phyloP scores from a whole-genome alignment of 2,113 vertebrate species.

The Stigmatopora argus region DNA sequence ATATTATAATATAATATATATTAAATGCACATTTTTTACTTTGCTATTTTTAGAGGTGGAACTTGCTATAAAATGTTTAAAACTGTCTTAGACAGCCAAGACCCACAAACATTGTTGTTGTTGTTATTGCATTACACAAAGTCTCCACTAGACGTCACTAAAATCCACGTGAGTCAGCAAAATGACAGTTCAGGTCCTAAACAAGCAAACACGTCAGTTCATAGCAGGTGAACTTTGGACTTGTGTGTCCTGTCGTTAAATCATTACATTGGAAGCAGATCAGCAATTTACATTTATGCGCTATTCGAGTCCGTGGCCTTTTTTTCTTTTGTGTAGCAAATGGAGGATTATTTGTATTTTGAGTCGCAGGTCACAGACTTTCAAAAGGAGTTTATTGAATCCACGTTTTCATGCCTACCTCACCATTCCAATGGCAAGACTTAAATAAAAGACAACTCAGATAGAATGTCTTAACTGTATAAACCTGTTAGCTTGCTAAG shows the following conservation, averaged over 20 bases:
- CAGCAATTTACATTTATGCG: conserved; percentile 25
- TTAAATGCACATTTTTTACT: too few species aligned
- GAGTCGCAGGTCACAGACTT: background rate
- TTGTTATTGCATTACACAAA: conserved; percentile 13
- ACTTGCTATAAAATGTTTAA: too few species aligned
- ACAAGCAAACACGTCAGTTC: conserved; percentile 14
- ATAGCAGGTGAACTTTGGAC: conserved; percentile 57
- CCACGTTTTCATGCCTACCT: conserved; percentile 14
- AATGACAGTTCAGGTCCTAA: conserved; percentile 17
- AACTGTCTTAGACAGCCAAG: background rate
- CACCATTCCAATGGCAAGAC: conserved; percentile 21
- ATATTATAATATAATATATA: too few species aligned
- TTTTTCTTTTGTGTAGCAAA: conserved; percentile 20
- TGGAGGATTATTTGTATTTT: background rate
- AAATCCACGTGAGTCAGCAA: conserved; percentile 38
- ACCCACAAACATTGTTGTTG: background rate
- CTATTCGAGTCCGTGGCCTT: too few species aligned
- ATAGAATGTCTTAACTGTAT: conserved; percentile 51
- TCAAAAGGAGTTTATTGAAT: background rate
- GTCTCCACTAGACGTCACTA: conserved; percentile 57
- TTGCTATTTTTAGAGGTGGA: too few species aligned
- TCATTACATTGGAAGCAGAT: conserved; percentile 36
- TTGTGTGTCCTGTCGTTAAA: conserved; percentile 42
- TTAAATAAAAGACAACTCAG: conserved; percentile 64
- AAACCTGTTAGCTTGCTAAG: conserved; percentile 62